phyloP scores from a whole-genome alignment of 2,888 invertebrate genomes.

The Rotaria magnacalcarata region DNA sequence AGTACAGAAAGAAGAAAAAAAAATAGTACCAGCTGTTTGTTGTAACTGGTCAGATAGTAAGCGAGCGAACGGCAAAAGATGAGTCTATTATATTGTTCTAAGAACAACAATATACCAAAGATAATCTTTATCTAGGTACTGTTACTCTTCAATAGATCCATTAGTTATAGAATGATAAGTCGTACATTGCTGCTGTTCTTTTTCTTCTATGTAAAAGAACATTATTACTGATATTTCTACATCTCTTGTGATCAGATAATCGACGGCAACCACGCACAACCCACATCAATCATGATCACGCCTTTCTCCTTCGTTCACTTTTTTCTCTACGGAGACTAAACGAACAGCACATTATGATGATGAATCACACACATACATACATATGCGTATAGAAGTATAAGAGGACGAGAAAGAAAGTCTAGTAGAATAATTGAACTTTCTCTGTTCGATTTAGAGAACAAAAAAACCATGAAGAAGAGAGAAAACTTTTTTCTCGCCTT shows the following conservation, averaged over 20 bases:
- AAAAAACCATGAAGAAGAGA: too few relatives aligned
- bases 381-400: neutral
- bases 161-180: neutral
- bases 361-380: neutral
- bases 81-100: neutral
- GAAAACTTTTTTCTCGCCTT: neutral
- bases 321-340: neutral
- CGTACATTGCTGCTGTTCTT: neutral
- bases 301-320: neutral
- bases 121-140: constrained; percentile 6
- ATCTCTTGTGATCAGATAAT: neutral
- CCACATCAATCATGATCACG: constrained; percentile 7
- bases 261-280: neutral
- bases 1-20: neutral
- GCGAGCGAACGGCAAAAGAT: neutral
- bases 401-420: neutral
- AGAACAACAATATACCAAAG: neutral
- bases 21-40: neutral
- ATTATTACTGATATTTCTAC: neutral
- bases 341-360: neutral
- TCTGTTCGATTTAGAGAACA: constrained; percentile 7
- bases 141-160: neutral
- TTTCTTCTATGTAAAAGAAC: neutral
- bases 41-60: neutral
- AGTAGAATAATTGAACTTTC: constrained; percentile 19